Conservation (phyloP, 2,888 invertebrate genomes). For the Cantharis rustica region DNA sequence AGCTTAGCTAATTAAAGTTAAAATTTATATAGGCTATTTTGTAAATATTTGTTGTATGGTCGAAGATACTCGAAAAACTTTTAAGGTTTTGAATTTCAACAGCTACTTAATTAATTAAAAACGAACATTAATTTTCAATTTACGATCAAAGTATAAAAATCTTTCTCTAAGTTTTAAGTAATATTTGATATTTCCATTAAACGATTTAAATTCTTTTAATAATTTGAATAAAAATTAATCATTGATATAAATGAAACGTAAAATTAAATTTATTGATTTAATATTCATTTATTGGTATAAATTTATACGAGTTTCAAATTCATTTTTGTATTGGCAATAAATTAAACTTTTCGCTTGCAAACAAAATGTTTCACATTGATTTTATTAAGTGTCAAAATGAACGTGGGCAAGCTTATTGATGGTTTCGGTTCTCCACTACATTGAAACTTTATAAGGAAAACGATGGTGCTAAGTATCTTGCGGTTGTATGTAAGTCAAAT, state of each 20-base stretch:
- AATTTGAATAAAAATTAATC: neutral
- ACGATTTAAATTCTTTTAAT: neutral
- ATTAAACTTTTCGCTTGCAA: constrained; percentile 9
- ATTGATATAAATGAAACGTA: neutral
- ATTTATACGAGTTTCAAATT: neutral
- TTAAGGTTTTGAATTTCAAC: neutral
- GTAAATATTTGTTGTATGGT: neutral
- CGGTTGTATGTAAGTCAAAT: constrained; percentile 45
- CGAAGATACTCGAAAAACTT: neutral
- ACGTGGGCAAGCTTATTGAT: constrained; percentile 17
- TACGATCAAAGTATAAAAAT: neutral
- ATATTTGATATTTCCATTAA: constrained; percentile 3
- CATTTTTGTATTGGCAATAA: constrained; percentile 9
- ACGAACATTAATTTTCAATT: constrained; percentile 2
- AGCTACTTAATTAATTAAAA: neutral
- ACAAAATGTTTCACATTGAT: constrained; percentile 8
- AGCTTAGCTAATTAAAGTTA: neutral
- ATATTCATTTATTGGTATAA: constrained; percentile 2
- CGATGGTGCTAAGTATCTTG: constrained; percentile 38
- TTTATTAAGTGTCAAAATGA: constrained; percentile 7
- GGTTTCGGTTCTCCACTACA: constrained; percentile 24
- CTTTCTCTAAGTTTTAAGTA: neutral
- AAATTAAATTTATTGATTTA: constrained; percentile 4
- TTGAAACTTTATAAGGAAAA: constrained; percentile 39
- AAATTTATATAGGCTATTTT: neutral